These are phyloP conservation scores for Pandion haliaetus DNA, from an alignment of 2,113 vertebrate genomes.

Conservation along the genomic window DNA sequence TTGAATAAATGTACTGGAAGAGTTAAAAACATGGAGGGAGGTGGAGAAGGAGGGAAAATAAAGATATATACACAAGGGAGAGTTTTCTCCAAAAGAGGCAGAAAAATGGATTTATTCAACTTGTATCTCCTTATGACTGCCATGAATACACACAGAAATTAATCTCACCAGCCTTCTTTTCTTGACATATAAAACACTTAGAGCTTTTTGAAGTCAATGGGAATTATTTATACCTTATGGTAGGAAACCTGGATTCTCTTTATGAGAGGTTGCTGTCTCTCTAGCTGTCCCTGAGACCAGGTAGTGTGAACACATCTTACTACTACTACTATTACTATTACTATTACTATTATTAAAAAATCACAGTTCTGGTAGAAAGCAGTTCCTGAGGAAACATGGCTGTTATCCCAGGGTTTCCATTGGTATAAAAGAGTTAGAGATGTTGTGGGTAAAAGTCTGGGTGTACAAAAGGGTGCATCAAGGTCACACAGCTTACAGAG, in stretches of 20 bases:
- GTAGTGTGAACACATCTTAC: background rate
- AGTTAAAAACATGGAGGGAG: background rate
- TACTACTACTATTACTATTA: background rate
- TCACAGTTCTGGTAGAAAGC: background rate
- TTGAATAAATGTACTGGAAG: background rate
- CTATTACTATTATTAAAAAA: background rate
- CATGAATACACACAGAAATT: background rate
- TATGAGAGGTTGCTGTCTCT: background rate
- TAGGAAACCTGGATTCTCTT: background rate
- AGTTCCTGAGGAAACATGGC: background rate
- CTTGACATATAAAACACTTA: background rate
- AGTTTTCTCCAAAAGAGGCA: background rate
- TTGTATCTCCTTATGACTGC: background rate
- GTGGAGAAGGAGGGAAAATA: background rate
- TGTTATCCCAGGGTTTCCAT: background rate
- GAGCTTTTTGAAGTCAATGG: background rate
- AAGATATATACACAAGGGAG: background rate
- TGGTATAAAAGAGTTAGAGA: background rate
- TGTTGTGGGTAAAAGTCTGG: background rate
- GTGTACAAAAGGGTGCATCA: background rate
- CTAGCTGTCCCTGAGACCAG: background rate
- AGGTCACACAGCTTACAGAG: background rate
- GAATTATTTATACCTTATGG: background rate
- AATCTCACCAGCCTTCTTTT: background rate
- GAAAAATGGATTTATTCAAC: background rate